Evolutionary conservation across 2,888 invertebrate genomes (phyloP).

Genomic region (Lasioglossum morio): DNA sequence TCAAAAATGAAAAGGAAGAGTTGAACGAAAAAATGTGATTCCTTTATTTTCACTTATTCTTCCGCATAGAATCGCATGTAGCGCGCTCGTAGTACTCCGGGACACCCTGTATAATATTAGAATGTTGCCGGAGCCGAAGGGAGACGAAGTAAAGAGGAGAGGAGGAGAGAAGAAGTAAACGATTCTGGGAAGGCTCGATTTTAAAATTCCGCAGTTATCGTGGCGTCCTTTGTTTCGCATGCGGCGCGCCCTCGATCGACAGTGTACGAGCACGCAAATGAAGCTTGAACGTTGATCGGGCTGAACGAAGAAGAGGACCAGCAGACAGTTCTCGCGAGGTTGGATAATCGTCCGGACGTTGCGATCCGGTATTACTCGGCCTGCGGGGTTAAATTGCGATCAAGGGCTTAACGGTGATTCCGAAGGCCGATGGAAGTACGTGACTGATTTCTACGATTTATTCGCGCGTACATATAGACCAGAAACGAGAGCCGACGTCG

Average conservation of each 20-base stretch:
- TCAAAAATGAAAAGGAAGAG: not conserved
- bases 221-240: constrained; percentile 35
- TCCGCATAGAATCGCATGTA: not conserved
- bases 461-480: constrained; percentile 61
- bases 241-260: constrained; percentile 34
- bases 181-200: constrained; percentile 7
- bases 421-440: constrained; percentile 80
- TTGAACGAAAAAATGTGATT: not conserved
- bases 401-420: constrained; percentile 83
- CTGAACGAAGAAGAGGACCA: constrained; percentile 47
- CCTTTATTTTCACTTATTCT: not conserved
- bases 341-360: constrained; percentile 79
- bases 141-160: not conserved
- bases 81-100: not conserved
- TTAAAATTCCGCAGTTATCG: constrained; percentile 12
- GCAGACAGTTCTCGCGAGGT: constrained; percentile 65
- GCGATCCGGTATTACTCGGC: constrained; percentile 78
- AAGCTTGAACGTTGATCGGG: constrained; percentile 32
- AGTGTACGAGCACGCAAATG: constrained; percentile 42
- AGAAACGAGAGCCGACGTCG: constrained; percentile 3
- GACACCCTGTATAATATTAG: not conserved
- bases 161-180: not conserved
- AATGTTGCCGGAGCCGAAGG: not conserved
- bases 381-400: constrained; percentile 82
- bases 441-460: constrained; percentile 77